Conservation (phyloP, 2,113 vertebrate genomes). For the Stictonetta naevosa region DNA sequence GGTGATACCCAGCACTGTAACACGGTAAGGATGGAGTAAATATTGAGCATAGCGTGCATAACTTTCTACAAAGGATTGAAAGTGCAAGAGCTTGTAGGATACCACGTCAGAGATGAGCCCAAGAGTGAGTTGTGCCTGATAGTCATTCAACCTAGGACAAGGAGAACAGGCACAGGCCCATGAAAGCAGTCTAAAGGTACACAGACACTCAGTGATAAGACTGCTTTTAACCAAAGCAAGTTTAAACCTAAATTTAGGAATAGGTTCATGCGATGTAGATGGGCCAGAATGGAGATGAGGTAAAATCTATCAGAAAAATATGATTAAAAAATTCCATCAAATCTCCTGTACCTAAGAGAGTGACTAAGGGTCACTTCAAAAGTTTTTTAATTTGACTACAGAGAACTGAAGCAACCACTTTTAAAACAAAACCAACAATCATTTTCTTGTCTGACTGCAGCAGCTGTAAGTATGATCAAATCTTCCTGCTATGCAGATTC, state of each 20-base stretch:
- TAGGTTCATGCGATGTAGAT: neutral
- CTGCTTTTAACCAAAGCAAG: neutral
- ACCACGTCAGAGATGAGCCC: neutral
- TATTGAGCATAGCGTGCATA: neutral
- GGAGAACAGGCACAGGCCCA: neutral
- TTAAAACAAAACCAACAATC: neutral
- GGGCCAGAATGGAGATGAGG: neutral
- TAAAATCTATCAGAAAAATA: neutral
- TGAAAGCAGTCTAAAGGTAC: neutral
- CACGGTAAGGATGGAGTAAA: neutral
- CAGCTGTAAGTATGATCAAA: slow-evolving; percentile 9
- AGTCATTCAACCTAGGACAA: no score
- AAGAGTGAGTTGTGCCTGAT: neutral
- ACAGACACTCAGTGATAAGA: neutral
- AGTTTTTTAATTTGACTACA: neutral
- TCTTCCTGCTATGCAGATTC: neutral
- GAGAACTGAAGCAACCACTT: neutral
- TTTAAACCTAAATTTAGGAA: neutral
- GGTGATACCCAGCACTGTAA: neutral
- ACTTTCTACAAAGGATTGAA: neutral
- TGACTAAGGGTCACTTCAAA: neutral
- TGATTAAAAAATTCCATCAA: neutral
- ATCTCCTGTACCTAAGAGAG: neutral
- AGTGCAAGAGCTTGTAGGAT: neutral
- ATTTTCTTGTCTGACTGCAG: neutral